phyloP scores from a whole-genome alignment of 2,888 invertebrate species.

The Pardosa pseudoannulata region DNA sequence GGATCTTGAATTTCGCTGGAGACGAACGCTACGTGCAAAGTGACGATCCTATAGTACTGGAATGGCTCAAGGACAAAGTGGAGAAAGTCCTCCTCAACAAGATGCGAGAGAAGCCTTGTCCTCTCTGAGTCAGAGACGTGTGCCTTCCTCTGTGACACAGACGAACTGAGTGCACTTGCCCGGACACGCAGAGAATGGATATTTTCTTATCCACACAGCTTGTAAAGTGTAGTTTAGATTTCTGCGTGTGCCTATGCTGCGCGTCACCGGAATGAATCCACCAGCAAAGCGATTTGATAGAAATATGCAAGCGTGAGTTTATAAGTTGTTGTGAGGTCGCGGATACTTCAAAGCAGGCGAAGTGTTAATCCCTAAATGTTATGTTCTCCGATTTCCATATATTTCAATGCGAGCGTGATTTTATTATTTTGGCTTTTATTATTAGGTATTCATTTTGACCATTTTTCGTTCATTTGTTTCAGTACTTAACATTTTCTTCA shows the following conservation, averaged over 20 bases:
- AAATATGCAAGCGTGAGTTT: no score
- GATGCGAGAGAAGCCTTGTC: conserved; percentile 85
- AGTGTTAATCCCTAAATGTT: no score
- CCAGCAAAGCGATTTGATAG: no score
- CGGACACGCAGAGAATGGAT: not conserved
- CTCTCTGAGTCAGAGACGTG: conserved; percentile 73
- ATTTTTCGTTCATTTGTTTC: no score
- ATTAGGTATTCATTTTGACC: no score
- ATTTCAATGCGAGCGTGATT: no score
- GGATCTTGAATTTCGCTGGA: conserved; percentile 79
- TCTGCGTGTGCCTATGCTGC: not conserved
- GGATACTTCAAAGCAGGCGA: no score
- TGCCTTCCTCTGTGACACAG: conserved; percentile 22
- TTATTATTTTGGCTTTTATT: no score
- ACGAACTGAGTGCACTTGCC: not conserved
- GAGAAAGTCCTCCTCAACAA: conserved; percentile 86
- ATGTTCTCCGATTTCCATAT: no score
- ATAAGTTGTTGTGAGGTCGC: no score
- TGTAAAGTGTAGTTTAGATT: not conserved
- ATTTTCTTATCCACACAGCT: conserved; percentile 7
- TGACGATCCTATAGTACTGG: conserved; percentile 81
- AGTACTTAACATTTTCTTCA: no score
- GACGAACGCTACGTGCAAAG: conserved; percentile 84
- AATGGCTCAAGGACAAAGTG: conserved; percentile 86
- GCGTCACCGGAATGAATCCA: no score